Conservation (phyloP, 2,113 vertebrate genomes). For the Microcebus ravelobensis region DNA sequence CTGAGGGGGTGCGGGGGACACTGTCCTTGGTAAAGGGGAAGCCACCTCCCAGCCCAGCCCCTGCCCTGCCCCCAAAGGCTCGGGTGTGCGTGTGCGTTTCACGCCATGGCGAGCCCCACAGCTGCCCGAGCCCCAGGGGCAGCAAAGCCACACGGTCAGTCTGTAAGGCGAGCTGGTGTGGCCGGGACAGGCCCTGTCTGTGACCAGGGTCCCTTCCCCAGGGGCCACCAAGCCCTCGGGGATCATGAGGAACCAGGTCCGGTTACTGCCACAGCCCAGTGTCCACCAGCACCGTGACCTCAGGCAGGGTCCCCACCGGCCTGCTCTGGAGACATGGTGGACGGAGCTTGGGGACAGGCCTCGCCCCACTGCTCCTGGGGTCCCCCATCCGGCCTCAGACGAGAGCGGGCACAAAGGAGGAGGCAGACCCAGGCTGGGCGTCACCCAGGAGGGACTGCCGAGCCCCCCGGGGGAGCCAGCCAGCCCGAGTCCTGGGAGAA, state of each 20-base stretch:
- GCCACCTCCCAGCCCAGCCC: neutral
- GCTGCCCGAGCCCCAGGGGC: neutral
- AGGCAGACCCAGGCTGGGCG: neutral
- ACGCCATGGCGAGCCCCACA: neutral
- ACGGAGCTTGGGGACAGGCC: neutral
- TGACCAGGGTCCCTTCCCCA: neutral
- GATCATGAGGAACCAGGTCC: neutral
- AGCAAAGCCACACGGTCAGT: neutral
- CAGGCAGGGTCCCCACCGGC: neutral
- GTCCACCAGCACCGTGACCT: neutral
- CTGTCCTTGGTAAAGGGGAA: no score
- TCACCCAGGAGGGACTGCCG: neutral
- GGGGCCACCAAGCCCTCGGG: neutral
- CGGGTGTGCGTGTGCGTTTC: neutral
- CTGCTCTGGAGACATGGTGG: neutral
- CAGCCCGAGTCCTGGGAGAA: constrained; percentile 39
- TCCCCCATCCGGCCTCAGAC: neutral
- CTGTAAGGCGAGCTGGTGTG: rapidly evolving
- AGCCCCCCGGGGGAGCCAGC: neutral
- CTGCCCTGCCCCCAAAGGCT: neutral
- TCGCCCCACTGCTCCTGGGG: rapidly evolving
- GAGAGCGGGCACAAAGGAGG: neutral
- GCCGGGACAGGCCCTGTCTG: neutral
- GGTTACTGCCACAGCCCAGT: rapidly evolving
- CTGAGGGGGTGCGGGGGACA: no score